phyloP scores from a whole-genome alignment of 2,888 invertebrate genomes.

The Meteorus cinctellus region DNA sequence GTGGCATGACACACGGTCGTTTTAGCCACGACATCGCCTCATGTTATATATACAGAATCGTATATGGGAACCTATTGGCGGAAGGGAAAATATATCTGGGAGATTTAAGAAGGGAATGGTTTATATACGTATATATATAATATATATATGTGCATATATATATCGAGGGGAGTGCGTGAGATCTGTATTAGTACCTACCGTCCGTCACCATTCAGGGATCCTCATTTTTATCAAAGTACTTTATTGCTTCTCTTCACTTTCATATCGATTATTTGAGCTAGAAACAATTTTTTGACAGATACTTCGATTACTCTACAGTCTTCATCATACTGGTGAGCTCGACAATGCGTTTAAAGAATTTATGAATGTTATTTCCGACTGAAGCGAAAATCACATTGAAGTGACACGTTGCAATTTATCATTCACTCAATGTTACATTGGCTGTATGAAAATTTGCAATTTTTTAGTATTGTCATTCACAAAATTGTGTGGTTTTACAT shows the following conservation, averaged over 20 bases:
- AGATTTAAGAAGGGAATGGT: slow-evolving; percentile 64
- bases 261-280: too few species aligned
- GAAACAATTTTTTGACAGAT: too few species aligned
- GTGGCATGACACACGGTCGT: slow-evolving; percentile 65
- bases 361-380: too few species aligned
- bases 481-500: too few species aligned
- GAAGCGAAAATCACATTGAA: too few species aligned
- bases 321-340: background rate
- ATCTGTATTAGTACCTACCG: slow-evolving; percentile 71
- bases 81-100: slow-evolving; percentile 40
- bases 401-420: too few species aligned
- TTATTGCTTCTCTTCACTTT: background rate
- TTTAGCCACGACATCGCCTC: slow-evolving; percentile 47
- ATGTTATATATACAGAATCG: slow-evolving; percentile 6
- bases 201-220: slow-evolving; percentile 53
- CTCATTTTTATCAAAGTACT: slow-evolving; percentile 61
- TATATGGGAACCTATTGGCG: slow-evolving; percentile 30
- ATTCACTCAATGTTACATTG: too few species aligned
- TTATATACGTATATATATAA: too few species aligned
- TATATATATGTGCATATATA: slow-evolving; percentile 50
- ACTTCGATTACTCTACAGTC: too few species aligned
- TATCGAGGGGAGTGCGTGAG: slow-evolving; percentile 71
- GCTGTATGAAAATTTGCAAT: too few species aligned
- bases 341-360: background rate
- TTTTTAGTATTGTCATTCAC: too few species aligned